These are phyloP conservation scores for Potorous gilbertii DNA, from an alignment of 2,797 vertebrate species.

Conservation along the genomic window DNA sequence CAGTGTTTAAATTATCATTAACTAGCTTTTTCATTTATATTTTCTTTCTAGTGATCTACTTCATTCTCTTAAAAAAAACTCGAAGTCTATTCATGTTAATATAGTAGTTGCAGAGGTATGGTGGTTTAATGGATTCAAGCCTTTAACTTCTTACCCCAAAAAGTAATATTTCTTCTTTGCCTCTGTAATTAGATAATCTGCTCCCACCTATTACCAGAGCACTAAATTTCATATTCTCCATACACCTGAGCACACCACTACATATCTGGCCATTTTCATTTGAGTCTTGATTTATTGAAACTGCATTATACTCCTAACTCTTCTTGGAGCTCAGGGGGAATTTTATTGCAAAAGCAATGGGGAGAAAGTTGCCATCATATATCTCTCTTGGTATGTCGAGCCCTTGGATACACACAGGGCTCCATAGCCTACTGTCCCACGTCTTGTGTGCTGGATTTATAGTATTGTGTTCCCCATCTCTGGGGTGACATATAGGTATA, in stretches of 20 bases:
- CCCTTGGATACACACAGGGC: slow-evolving; percentile 63
- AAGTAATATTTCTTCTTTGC: slow-evolving; percentile 77
- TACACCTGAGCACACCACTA: slow-evolving; percentile 74
- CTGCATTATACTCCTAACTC: slow-evolving; percentile 55
- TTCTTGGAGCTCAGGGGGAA: slow-evolving; percentile 70
- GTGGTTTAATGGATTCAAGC: slow-evolving; percentile 73
- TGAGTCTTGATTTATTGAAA: slow-evolving; percentile 74
- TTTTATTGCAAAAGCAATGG: slow-evolving; percentile 72
- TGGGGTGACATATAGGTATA: slow-evolving; percentile 63
- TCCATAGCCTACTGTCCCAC: slow-evolving; percentile 31
- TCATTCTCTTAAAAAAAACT: slow-evolving; percentile 64
- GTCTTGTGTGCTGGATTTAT: slow-evolving; percentile 74
- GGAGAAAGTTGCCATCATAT: slow-evolving; percentile 56
- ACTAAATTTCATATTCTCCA: slow-evolving; percentile 69
- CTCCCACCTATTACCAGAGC: slow-evolving; percentile 63
- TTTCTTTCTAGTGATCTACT: slow-evolving; percentile 63
- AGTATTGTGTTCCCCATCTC: slow-evolving; percentile 67
- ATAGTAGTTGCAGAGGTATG: slow-evolving; percentile 72
- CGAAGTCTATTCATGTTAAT: slow-evolving; percentile 71
- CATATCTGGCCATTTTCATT: slow-evolving; percentile 72
- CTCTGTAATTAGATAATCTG: slow-evolving; percentile 78
- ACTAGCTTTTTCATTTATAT: slow-evolving; percentile 43
- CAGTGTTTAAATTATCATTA: slow-evolving; percentile 47
- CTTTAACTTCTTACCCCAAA: slow-evolving; percentile 77
- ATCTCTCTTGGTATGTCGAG: slow-evolving; percentile 59